phyloP scores from a whole-genome alignment of 2,888 invertebrate species.

The Watsonalla binaria region DNA sequence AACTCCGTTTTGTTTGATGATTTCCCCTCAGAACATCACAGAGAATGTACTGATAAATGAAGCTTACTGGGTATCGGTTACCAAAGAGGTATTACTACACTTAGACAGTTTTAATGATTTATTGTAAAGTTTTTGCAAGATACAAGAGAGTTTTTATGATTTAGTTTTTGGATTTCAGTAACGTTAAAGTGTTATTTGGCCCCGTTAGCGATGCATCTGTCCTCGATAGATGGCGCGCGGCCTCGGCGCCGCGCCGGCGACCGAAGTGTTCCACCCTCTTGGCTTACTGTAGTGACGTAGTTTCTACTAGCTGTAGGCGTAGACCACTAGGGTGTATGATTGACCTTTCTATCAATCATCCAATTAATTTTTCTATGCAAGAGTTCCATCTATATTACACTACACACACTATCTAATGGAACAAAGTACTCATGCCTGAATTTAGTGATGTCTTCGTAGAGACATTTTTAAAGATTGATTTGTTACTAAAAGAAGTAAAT shows the following conservation, averaged over 20 bases:
- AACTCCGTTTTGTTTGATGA: constrained; percentile 76
- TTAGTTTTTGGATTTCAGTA: constrained; percentile 79
- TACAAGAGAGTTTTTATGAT: constrained; percentile 75
- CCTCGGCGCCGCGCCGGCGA: constrained; percentile 42
- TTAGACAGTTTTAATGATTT: constrained; percentile 79
- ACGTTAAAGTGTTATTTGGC: constrained; percentile 78
- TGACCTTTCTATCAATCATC: constrained; percentile 75
- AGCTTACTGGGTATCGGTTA: constrained; percentile 94
- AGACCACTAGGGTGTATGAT: constrained; percentile 78
- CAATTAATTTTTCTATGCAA: constrained; percentile 75
- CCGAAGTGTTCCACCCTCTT: constrained; percentile 70
- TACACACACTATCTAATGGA: constrained; percentile 70
- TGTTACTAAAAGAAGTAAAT: constrained; percentile 66
- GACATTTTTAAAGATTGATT: constrained; percentile 69
- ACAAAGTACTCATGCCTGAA: constrained; percentile 70
- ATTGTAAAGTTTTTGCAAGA: constrained; percentile 78
- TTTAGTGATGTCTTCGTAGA: constrained; percentile 75
- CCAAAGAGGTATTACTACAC: constrained; percentile 90
- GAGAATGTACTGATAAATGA: constrained; percentile 97
- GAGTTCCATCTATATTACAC: constrained; percentile 71
- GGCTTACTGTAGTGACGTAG: constrained; percentile 76
- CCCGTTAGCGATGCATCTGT: constrained; percentile 80
- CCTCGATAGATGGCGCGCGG: constrained; percentile 71
- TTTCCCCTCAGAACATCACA: constrained; percentile 95
- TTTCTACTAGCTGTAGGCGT: constrained; percentile 76